Conservation (phyloP, 1,140 invertebrate species). For the Drosophila serrata region DNA sequence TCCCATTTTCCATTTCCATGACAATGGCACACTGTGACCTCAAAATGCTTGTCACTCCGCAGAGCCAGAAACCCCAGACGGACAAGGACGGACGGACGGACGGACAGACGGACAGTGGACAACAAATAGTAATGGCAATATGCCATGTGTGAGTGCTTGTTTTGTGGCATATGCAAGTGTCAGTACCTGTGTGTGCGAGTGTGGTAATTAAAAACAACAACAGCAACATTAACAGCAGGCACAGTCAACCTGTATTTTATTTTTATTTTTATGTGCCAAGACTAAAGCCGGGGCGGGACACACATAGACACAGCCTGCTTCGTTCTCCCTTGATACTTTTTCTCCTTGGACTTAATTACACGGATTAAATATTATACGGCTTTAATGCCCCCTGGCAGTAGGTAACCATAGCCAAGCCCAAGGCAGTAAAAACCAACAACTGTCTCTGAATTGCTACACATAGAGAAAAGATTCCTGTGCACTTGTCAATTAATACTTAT, state of each 20-base stretch:
- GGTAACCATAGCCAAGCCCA: conserved; percentile 51
- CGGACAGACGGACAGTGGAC: conserved; percentile 22
- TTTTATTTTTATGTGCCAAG: conserved; percentile 60
- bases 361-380: conserved; percentile 80
- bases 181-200: conserved; percentile 36
- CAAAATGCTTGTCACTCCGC: conserved; percentile 63
- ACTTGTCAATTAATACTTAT: not conserved
- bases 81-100: conserved; percentile 9
- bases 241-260: conserved; percentile 69
- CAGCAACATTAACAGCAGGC: conserved; percentile 45
- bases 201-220: conserved; percentile 77
- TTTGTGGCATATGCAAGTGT: conserved; percentile 36
- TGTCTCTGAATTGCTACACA: conserved; percentile 24
- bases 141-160: conserved; percentile 23
- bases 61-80: conserved; percentile 27
- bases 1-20: conserved; percentile 53
- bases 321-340: conserved; percentile 47
- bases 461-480: not conserved
- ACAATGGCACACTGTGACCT: conserved; percentile 72
- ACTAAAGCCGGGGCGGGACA: conserved; percentile 41
- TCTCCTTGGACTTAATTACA: conserved; percentile 84
- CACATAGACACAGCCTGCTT: conserved; percentile 27
- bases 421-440: conserved; percentile 40
- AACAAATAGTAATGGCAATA: conserved; percentile 41
- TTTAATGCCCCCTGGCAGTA: conserved; percentile 67